These are phyloP conservation scores for Drosophila jambulina DNA, from an alignment of 1,140 invertebrate species.

Conservation along the genomic window DNA sequence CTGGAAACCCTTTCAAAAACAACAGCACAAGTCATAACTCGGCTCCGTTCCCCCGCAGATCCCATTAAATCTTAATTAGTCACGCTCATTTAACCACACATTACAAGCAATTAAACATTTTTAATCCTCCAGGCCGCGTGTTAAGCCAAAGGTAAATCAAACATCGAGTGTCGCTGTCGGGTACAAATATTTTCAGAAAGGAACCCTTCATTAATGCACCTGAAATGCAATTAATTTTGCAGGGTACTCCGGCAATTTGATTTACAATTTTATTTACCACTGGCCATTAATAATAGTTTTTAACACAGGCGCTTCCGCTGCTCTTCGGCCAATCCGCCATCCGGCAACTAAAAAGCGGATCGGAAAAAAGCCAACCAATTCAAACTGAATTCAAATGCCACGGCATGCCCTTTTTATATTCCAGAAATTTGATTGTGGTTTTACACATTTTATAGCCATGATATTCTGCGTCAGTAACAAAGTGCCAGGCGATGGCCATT, in stretches of 20 bases:
- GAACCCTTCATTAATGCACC: constrained; percentile 31
- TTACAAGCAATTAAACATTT: constrained; percentile 37
- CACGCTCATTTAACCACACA: constrained; percentile 22
- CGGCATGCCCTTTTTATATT: constrained; percentile 5
- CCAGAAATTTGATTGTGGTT: constrained; percentile 39
- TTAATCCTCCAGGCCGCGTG: constrained; percentile 1
- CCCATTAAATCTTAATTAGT: constrained; percentile 50
- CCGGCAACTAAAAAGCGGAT: background rate
- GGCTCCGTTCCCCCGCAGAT: constrained; percentile 2
- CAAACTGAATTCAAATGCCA: constrained; percentile 44
- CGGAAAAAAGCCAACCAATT: constrained; percentile 16
- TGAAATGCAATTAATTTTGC: constrained; percentile 46
- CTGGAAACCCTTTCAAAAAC: background rate
- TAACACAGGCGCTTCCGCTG: constrained; percentile 14
- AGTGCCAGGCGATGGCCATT: constrained; percentile 24
- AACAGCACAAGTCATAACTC: constrained; percentile 22
- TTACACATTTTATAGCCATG: constrained; percentile 33
- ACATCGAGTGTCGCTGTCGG: constrained; percentile 26
- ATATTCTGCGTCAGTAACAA: constrained; percentile 43
- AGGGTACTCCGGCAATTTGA: constrained; percentile 19
- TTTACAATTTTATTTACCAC: constrained; percentile 44
- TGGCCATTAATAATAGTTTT: constrained; percentile 39
- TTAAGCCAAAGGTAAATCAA: constrained; percentile 27
- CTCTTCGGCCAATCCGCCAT: constrained; percentile 1
- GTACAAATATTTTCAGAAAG: constrained; percentile 28